Percentiles rank a stretch among this genome's conserved stretches.
These are phyloP conservation scores for Uropetala carovei DNA, from an alignment of 2,888 invertebrate species.

Conservation along the genomic window DNA sequence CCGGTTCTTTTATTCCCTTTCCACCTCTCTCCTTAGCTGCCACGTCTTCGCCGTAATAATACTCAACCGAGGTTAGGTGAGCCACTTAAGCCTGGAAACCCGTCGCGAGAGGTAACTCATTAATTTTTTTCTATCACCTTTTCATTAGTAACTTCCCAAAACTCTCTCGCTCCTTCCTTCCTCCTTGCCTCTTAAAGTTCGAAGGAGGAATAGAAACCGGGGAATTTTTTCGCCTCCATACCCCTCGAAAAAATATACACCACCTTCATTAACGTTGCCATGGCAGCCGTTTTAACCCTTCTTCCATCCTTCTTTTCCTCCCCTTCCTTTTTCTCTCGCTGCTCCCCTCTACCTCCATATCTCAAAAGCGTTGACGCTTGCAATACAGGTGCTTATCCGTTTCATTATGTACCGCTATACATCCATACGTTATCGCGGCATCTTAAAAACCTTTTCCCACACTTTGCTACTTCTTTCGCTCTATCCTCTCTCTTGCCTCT, in stretches of 20 bases:
- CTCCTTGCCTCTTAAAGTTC: background rate
- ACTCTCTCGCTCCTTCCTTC: background rate
- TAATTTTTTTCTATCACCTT: constrained; percentile 60
- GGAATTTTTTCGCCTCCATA: background rate
- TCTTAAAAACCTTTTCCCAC: too few relatives aligned
- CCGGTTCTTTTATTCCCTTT: constrained; percentile 39
- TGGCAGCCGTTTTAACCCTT: background rate
- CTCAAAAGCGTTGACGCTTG: background rate
- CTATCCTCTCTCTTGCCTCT: too few relatives aligned
- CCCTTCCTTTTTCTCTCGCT: background rate
- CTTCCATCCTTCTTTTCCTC: background rate
- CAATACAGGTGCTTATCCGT: background rate
- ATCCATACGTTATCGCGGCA: too few relatives aligned
- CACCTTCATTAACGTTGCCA: background rate
- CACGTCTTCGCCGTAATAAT: constrained; percentile 25
- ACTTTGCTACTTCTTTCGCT: too few relatives aligned
- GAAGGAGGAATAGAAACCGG: background rate
- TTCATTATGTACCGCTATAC: background rate
- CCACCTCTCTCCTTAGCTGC: background rate
- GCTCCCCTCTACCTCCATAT: too few relatives aligned
- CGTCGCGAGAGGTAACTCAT: constrained; percentile 50
- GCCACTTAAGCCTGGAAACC: constrained; percentile 56
- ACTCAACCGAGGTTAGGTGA: constrained; percentile 35
- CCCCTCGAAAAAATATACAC: background rate
- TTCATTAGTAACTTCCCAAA: constrained; percentile 46